A percentile compares a stretch with the other conserved stretches of the same genome.
phyloP scores from a whole-genome alignment of 2,113 vertebrate genomes.

The Anhinga rufa region DNA sequence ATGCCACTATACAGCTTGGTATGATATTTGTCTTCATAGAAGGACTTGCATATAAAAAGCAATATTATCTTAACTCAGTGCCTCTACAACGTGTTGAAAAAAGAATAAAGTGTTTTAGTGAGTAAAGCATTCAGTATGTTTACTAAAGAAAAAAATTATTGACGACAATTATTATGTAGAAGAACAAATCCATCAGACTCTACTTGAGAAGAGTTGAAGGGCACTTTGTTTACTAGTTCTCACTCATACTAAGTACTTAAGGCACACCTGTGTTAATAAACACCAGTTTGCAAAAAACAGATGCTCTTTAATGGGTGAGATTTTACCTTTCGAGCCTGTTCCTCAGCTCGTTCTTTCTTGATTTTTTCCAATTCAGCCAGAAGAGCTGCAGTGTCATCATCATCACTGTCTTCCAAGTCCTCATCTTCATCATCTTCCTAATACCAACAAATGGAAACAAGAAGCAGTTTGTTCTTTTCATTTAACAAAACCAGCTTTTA shows the following conservation, averaged over 20 bases:
- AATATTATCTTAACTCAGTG: background rate
- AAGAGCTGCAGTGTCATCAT: conserved; percentile 94
- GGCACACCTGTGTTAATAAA: background rate
- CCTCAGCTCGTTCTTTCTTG: conserved; percentile 96
- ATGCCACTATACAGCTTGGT: background rate
- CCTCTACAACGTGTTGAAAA: background rate
- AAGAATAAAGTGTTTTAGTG: background rate
- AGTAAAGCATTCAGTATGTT: background rate
- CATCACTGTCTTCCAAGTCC: conserved; percentile 91
- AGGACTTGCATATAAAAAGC: background rate
- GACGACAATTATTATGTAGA: background rate
- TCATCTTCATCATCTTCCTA: conserved; percentile 83
- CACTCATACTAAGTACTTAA: background rate
- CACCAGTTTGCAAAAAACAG: background rate
- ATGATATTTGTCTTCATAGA: background rate
- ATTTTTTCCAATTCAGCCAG: conserved; percentile 96
- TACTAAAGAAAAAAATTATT: background rate
- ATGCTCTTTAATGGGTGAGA: background rate
- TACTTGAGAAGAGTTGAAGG: background rate
- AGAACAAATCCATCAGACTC: background rate
- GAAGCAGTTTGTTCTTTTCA: background rate
- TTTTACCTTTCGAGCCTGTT: conserved; percentile 91
- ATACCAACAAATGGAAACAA: background rate
- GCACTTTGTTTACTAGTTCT: background rate
- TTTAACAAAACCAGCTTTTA: background rate